Base-by-base conservation (phyloP, 1,140 invertebrate genomes). In the Metopolophium dirhodum region DNA sequence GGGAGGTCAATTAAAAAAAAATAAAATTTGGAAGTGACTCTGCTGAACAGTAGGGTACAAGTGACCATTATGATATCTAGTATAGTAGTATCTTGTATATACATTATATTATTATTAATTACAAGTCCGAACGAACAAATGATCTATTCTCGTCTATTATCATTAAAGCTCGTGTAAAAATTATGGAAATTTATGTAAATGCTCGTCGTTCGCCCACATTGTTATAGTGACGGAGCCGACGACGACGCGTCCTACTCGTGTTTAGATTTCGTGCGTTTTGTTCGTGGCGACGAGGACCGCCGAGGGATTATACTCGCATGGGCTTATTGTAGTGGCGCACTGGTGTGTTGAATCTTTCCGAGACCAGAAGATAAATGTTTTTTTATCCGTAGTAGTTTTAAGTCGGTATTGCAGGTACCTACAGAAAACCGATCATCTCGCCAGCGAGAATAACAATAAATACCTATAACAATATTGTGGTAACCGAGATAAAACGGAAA, bases 101-200 rank as follows among this genome's bases (percentile, higher is more conserved):
- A 11, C 11, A 68, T 68, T 68, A 30, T 68, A 68, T 68, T n/a
- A n/a, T 54, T 68, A 68, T 68, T 68, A n/a, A 68, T 68, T 68
- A n/a, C 30, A 68, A 68, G 30, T 68, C 14, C 30, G 4, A n/a
- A n/a, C 1, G 61, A n/a, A 68, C 30, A n/a, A 68, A 68, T 18
- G n/a, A n/a, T 41, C 41, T 41, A 68, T n/a, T n/a, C 30, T n/a
- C 30, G n/a, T 68, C 14, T n/a, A n/a, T 68, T 68, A 68, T 18
- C 30, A n/a, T 68, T 18, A 68, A n/a, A n/a, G 30, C 1, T 14
- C 14, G n/a, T 11, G 57, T n/a, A 68, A 68, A 68, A n/a, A 14
- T 68, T 68, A 68, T 68, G 61, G 61, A 68, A n/a, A 68, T 68
- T n/a, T 68, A 68, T 68, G 61, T 68, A 68, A 68, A 68, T n/a